Evolutionary conservation across 2,113 vertebrate species (phyloP).

Genomic region (Ia io): DNA sequence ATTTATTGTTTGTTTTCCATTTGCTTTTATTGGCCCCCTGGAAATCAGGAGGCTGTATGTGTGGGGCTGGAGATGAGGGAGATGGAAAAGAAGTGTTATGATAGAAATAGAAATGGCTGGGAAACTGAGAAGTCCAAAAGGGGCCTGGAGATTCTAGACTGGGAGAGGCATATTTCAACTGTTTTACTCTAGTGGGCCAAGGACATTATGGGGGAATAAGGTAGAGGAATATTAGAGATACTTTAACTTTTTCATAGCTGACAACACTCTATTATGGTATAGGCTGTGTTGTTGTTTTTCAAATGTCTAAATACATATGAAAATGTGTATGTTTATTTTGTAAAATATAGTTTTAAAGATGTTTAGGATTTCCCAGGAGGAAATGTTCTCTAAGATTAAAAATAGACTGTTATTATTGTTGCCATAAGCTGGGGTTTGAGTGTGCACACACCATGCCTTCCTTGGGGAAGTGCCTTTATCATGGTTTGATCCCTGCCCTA

Average conservation of each 20-base stretch:
- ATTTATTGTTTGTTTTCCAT: not conserved
- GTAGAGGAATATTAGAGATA: not conserved
- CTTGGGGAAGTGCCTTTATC: constrained; percentile 53
- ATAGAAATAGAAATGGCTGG: not conserved
- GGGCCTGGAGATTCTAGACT: not conserved
- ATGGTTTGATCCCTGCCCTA: constrained; percentile 42
- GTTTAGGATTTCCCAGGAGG: constrained; percentile 46
- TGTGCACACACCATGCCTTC: constrained; percentile 24
- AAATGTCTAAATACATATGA: constrained; percentile 28
- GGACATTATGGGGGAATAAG: not conserved
- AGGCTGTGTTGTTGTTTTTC: not conserved
- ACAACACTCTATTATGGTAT: constrained; percentile 42
- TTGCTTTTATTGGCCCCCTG: not conserved
- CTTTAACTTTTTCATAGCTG: constrained; percentile 36
- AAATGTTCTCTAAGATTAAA: constrained; percentile 51
- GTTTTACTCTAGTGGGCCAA: not conserved
- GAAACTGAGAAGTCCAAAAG: not conserved
- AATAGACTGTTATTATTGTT: constrained; percentile 54
- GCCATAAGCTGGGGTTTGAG: constrained; percentile 8
- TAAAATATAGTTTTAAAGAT: constrained; percentile 36
- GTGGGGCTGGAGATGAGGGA: not conserved
- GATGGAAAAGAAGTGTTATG: not conserved
- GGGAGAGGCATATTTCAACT: not conserved
- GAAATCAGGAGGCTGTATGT: not conserved
- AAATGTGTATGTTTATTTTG: constrained; percentile 49